Evolutionary conservation across 2,888 invertebrate genomes (phyloP).

Genomic region (Eupithecia inturbata): DNA sequence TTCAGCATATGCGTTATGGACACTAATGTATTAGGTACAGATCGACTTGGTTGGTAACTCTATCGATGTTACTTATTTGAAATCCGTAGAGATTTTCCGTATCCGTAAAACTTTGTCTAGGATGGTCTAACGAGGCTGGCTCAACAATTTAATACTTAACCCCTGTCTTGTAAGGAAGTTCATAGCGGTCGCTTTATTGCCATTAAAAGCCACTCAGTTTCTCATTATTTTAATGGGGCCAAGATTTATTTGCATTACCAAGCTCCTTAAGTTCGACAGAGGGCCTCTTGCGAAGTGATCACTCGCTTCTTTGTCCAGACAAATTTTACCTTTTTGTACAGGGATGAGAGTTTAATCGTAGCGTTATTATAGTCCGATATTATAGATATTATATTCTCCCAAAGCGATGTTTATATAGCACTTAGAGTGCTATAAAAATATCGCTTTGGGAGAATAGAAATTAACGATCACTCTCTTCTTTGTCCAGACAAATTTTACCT

Average conservation of each 20-base stretch:
- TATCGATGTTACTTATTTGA: not conserved
- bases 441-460: too few relatives aligned
- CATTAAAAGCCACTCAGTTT: not conserved
- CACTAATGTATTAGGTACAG: not conserved
- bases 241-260: not conserved
- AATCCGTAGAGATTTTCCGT: not conserved
- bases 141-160: not conserved
- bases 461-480: not conserved
- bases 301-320: not conserved
- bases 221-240: not conserved
- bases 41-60: not conserved
- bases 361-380: too few relatives aligned
- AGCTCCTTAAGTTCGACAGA: not conserved
- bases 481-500: not conserved
- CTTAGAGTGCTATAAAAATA: too few relatives aligned
- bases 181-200: constrained; percentile 3
- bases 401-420: too few relatives aligned
- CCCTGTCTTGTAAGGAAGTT: not conserved
- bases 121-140: not conserved
- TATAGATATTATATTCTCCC: too few relatives aligned
- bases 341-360: not conserved
- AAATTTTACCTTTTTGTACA: not conserved
- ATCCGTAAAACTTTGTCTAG: not conserved
- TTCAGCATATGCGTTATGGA: not conserved
- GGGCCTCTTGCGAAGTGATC: not conserved